These are phyloP conservation scores for Galendromus occidentalis DNA, from an alignment of 1,140 invertebrate species.

Conservation along the genomic window DNA sequence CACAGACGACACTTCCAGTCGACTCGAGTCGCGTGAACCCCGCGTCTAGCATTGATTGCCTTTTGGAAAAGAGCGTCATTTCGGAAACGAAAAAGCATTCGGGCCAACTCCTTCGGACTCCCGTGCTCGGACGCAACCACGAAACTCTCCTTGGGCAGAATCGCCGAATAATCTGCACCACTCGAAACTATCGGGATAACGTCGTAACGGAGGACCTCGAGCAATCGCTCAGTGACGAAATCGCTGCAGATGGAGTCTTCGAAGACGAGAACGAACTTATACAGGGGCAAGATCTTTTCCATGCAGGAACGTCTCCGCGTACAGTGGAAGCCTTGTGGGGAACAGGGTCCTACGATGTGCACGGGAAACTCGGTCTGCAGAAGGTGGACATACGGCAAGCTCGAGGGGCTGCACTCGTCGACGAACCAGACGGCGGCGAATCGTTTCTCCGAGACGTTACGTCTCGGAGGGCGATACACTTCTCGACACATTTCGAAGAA, in stretches of 20 bases:
- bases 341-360: neutral
- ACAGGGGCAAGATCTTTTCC: conserved; percentile 22
- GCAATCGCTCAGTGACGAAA: conserved; percentile 45
- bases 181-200: conserved; percentile 23
- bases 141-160: conserved; percentile 19
- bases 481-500: neutral
- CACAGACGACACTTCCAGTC: neutral
- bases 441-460: neutral
- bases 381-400: neutral
- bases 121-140: conserved; percentile 19
- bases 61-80: neutral
- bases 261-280: conserved; percentile 52
- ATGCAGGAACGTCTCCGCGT: neutral
- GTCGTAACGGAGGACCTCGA: conserved; percentile 19
- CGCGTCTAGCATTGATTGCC: neutral
- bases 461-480: neutral
- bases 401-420: neutral
- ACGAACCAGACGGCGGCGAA: conserved; percentile 5
- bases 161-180: conserved; percentile 17
- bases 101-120: conserved; percentile 17
- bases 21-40: neutral
- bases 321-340: neutral
- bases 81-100: neutral
- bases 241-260: conserved; percentile 48
- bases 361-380: neutral